These are phyloP conservation scores for Percina caprodes DNA, from an alignment of 2,113 vertebrate genomes.

Conservation along the genomic window DNA sequence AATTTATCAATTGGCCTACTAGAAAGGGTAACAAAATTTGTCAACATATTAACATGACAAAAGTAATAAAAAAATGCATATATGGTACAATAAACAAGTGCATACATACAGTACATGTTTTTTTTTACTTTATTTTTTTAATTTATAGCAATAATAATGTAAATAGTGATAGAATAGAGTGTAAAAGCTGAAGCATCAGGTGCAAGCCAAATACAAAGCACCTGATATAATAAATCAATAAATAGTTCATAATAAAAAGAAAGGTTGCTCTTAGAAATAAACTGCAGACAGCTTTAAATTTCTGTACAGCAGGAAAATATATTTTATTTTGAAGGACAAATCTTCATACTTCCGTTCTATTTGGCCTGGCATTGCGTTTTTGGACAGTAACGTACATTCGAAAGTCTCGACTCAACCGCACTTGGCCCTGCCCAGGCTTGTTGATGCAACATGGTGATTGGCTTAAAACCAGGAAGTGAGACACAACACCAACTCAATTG, in stretches of 20 bases:
- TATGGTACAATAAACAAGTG: too few species aligned
- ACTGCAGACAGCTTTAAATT: neutral
- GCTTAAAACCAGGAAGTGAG: conserved; percentile 33
- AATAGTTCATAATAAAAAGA: neutral
- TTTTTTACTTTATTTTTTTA: too few species aligned
- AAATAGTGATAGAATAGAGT: neutral
- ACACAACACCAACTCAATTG: conserved; percentile 26
- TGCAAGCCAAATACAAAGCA: neutral
- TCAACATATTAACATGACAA: too few species aligned
- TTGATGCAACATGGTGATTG: conserved; percentile 49
- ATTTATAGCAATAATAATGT: neutral
- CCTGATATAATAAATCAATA: neutral
- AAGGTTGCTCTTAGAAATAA: neutral
- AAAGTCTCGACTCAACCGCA: conserved; percentile 48
- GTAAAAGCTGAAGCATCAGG: neutral
- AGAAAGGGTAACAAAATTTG: too few species aligned
- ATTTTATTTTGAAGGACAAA: conserved; percentile 31
- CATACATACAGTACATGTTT: too few species aligned
- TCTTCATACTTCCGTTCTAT: neutral
- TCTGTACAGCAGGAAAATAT: neutral
- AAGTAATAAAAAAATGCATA: too few species aligned
- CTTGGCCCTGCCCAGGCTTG: conserved; percentile 23
- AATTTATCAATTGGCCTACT: neutral
- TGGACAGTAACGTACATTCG: conserved; percentile 5
- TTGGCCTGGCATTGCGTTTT: neutral